These are phyloP conservation scores for Istiophorus platypterus DNA, from an alignment of 2,113 vertebrate genomes.

Conservation along the genomic window DNA sequence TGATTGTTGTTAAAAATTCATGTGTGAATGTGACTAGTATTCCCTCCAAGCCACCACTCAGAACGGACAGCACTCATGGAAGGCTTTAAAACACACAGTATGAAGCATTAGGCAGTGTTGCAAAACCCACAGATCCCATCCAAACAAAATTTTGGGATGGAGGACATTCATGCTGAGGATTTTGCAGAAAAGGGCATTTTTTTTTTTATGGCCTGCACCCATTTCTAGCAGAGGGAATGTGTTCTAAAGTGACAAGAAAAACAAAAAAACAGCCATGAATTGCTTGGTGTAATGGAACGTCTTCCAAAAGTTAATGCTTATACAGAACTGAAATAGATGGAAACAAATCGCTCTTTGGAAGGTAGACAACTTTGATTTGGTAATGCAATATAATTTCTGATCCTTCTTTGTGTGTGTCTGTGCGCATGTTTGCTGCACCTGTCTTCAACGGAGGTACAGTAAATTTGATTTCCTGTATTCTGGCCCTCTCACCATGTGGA, in stretches of 20 bases:
- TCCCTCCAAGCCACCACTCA: neutral
- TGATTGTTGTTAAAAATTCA: too few relatives aligned
- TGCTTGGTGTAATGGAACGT: neutral
- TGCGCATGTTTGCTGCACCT: conserved; percentile 22
- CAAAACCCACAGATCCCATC: neutral
- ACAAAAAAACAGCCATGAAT: neutral
- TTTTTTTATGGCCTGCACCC: neutral
- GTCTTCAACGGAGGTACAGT: conserved; percentile 21
- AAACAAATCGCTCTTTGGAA: neutral
- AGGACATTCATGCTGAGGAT: neutral
- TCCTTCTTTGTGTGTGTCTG: neutral
- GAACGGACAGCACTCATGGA: too few relatives aligned
- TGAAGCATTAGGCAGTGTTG: neutral
- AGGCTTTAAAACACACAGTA: neutral
- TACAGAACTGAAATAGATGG: neutral
- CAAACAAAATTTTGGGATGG: neutral
- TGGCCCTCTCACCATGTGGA: conserved; percentile 42
- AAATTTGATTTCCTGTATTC: conserved; percentile 53
- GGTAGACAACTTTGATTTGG: neutral
- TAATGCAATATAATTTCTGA: neutral
- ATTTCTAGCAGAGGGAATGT: neutral
- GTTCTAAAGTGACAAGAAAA: neutral
- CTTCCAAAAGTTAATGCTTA: neutral
- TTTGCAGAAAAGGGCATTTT: neutral
- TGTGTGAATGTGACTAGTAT: neutral